These are phyloP conservation scores for Choloepus didactylus DNA, from an alignment of 2,797 vertebrate genomes.

Conservation along the genomic window DNA sequence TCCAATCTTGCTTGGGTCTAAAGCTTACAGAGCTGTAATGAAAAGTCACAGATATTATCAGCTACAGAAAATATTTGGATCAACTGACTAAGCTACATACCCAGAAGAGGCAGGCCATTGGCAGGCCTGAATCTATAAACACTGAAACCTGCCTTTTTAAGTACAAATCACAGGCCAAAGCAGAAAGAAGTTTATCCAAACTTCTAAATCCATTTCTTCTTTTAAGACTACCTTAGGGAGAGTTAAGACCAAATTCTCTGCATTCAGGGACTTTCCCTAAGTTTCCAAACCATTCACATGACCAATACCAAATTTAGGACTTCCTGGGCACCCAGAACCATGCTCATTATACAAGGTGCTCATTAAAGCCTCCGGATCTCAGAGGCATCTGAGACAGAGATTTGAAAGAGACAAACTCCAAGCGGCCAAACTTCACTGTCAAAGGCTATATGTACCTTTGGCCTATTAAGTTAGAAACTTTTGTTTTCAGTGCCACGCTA, in stretches of 20 bases:
- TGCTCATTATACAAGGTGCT: not conserved
- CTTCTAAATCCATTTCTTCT: not conserved
- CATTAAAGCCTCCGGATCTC: not conserved
- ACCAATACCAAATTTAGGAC: not conserved
- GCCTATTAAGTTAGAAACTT: not conserved
- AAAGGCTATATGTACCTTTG: not conserved
- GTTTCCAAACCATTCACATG: not conserved
- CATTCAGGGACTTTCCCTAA: not conserved
- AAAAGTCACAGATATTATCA: not conserved
- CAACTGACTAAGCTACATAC: not conserved
- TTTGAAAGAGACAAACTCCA: not conserved
- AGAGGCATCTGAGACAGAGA: not conserved
- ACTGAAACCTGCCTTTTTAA: not conserved
- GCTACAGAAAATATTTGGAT: not conserved
- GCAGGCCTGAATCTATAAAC: not conserved
- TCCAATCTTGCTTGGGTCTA: not conserved
- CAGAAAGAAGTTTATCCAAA: not conserved
- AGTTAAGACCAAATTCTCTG: slow-evolving; percentile 1
- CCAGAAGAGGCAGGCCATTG: not conserved
- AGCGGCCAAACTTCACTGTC: not conserved
- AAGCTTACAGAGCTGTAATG: slow-evolving; percentile 22
- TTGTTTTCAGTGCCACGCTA: not conserved
- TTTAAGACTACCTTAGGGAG: not conserved
- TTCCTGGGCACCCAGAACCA: not conserved
- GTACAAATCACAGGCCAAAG: not conserved